Evolutionary conservation across 2,113 vertebrate species (phyloP).

Genomic region (Micromys minutus): DNA sequence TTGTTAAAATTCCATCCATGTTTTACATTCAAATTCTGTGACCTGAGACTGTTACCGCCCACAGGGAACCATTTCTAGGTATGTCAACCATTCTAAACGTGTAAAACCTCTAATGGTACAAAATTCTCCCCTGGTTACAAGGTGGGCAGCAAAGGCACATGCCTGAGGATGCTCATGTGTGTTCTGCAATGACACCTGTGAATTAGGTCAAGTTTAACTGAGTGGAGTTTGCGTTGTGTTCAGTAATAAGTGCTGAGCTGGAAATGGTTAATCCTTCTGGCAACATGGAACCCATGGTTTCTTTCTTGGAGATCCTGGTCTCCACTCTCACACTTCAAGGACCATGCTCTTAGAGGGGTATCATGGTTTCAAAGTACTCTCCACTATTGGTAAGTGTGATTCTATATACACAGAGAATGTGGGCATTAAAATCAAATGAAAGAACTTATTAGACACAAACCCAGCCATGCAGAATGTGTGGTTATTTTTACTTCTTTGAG

Average conservation of each 20-base stretch:
- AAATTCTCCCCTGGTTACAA: background rate
- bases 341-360: too few relatives aligned
- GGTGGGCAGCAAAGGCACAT: background rate
- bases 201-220: background rate
- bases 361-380: background rate
- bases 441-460: background rate
- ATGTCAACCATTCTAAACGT: background rate
- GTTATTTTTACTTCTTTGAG: background rate
- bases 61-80: background rate
- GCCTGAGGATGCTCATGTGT: background rate
- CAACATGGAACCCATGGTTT: too few relatives aligned
- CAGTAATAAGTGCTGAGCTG: background rate
- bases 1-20: conserved; percentile 8
- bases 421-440: background rate
- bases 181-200: background rate
- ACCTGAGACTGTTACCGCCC: background rate
- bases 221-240: background rate
- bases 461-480: background rate
- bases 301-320: background rate
- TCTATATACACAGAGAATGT: background rate
- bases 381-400: too few relatives aligned
- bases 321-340: background rate
- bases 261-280: background rate
- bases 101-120: background rate
- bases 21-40: background rate